Conservation (phyloP, 1,140 invertebrate species). For the Colletes latitarsis region DNA sequence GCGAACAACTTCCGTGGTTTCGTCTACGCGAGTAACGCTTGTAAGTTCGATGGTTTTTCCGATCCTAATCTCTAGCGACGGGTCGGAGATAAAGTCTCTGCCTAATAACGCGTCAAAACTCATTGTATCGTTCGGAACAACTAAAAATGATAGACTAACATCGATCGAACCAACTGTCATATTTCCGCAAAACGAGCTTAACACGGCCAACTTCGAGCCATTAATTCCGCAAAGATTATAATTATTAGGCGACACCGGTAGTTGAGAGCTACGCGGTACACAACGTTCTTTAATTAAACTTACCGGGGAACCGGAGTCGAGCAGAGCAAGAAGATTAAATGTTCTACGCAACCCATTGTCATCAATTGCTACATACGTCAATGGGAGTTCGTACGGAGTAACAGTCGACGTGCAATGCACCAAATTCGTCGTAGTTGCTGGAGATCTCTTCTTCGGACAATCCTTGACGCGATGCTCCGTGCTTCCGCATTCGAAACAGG, state of each 20-base stretch:
- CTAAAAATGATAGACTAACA: not conserved
- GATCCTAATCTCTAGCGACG: not conserved
- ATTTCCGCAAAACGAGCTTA: not conserved
- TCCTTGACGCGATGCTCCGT: not conserved
- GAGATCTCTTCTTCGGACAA: not conserved
- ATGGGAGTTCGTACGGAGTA: not conserved
- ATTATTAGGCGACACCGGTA: not conserved
- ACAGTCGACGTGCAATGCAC: not conserved
- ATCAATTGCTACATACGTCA: not conserved
- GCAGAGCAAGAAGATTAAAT: not conserved
- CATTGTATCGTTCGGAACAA: not conserved
- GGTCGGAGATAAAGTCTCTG: not conserved
- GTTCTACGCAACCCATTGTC: too few relatives aligned
- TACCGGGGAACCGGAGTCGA: constrained; percentile 6
- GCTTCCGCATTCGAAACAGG: not conserved
- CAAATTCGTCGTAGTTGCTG: not conserved
- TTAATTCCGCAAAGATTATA: not conserved
- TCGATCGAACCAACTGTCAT: not conserved
- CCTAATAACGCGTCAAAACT: not conserved
- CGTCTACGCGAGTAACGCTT: not conserved
- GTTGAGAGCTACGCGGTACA: not conserved
- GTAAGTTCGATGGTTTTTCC: not conserved
- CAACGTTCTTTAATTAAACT: not conserved
- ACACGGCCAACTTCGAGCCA: not conserved
- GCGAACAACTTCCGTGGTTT: not conserved